Percentiles rank a stretch among this genome's conserved stretches.
These are phyloP conservation scores for Malacoctenus gilli DNA, from an alignment of 2,797 vertebrate species.

Conservation along the genomic window DNA sequence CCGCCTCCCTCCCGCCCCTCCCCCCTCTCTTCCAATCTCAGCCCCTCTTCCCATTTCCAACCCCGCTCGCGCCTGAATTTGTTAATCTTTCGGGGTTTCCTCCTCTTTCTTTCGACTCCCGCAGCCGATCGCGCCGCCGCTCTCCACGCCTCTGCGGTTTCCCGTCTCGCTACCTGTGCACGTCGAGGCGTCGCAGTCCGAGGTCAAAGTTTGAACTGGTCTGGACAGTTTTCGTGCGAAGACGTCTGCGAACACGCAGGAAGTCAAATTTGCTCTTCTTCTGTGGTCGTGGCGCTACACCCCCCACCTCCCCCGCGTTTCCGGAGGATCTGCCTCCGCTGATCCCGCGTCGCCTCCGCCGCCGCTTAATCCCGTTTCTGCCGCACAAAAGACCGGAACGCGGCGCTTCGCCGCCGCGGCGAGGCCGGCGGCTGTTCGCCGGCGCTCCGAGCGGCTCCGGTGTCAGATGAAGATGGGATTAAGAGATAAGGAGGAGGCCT, in stretches of 20 bases:
- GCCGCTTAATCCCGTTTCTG: constrained; percentile 42
- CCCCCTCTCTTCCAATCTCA: constrained; percentile 53
- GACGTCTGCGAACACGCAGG: too few species aligned
- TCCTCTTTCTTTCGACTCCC: constrained; percentile 26
- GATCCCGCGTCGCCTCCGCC: constrained; percentile 44
- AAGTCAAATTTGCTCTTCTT: too few species aligned
- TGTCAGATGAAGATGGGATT: constrained; percentile 53
- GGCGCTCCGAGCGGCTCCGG: constrained; percentile 14
- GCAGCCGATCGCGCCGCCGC: too few species aligned
- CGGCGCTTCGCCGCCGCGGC: neutral
- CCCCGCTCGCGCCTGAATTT: constrained; percentile 56
- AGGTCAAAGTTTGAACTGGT: too few species aligned
- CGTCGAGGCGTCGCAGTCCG: too few species aligned
- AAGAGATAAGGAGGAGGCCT: constrained; percentile 31
- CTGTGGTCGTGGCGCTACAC: too few species aligned
- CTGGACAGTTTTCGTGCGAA: too few species aligned
- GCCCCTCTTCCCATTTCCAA: constrained; percentile 52
- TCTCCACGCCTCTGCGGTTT: too few species aligned
- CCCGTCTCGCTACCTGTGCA: too few species aligned
- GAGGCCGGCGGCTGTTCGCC: constrained; percentile 40
- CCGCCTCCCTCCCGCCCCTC: constrained; percentile 20
- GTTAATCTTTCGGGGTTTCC: constrained; percentile 52
- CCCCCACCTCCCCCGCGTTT: too few species aligned
- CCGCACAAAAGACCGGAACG: constrained; percentile 1
- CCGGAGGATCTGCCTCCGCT: too few species aligned